Percentiles rank a stretch among this genome's conserved stretches.
Evolutionary conservation across 2,888 invertebrate species (phyloP).

Genomic region (Mimachlamys varia): DNA sequence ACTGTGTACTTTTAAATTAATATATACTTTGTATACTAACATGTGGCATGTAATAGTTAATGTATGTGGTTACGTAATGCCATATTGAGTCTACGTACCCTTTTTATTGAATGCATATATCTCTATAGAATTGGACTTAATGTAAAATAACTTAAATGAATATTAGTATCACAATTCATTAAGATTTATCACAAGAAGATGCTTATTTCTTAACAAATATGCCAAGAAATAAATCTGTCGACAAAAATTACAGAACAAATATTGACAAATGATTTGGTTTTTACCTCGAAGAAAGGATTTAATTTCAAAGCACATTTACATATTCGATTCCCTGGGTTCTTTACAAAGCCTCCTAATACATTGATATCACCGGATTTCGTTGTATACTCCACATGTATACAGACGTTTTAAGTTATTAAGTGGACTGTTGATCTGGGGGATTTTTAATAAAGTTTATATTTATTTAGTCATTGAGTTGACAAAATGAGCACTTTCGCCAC

Average conservation of each 20-base stretch:
- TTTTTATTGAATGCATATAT: too few relatives aligned
- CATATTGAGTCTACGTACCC: too few relatives aligned
- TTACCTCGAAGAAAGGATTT: neutral
- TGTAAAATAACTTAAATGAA: too few relatives aligned
- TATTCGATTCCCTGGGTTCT: neutral
- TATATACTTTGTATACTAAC: too few relatives aligned
- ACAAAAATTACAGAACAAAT: neutral
- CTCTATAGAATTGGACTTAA: too few relatives aligned
- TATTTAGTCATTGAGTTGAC: neutral
- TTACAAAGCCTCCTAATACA: neutral
- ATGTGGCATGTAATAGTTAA: too few relatives aligned
- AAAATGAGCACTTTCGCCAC: constrained; percentile 3
- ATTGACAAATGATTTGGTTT: constrained; percentile 19
- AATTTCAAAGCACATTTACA: neutral
- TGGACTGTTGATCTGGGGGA: neutral
- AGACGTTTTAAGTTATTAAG: neutral
- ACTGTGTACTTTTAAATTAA: too few relatives aligned
- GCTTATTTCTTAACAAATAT: neutral
- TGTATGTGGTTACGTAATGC: too few relatives aligned
- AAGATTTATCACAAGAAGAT: neutral
- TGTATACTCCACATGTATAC: neutral
- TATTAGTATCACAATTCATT: neutral
- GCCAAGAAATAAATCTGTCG: neutral
- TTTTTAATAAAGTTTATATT: constrained; percentile 33
- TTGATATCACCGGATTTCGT: neutral